Evolutionary conservation across 2,113 vertebrate genomes (phyloP).

Genomic region (Myotis brandtii): DNA sequence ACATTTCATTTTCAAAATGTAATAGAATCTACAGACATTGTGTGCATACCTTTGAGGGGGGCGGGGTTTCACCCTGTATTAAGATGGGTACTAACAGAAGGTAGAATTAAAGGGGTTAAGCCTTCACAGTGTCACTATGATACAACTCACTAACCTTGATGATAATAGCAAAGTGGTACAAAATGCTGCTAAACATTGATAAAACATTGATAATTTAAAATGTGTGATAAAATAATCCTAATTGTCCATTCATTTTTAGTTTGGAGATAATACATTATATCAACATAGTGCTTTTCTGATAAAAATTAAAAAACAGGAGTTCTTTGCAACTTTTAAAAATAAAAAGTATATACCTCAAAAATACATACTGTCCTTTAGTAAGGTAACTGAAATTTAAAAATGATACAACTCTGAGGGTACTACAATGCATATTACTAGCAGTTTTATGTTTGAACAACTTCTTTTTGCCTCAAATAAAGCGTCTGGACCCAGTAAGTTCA

Average conservation of each 20-base stretch:
- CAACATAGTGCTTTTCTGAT: not conserved
- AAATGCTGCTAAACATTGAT: not conserved
- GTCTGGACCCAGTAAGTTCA: constrained; percentile 69
- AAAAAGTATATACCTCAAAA: constrained; percentile 62
- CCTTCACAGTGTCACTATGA: not conserved
- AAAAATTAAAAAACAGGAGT: not conserved
- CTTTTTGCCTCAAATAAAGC: constrained; percentile 81
- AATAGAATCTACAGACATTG: too few species aligned
- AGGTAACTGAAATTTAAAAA: not conserved
- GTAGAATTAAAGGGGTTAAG: not conserved
- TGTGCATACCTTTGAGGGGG: too few species aligned
- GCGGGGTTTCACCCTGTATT: too few species aligned
- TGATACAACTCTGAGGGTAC: constrained; percentile 48
- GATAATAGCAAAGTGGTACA: not conserved
- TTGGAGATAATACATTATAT: constrained; percentile 28
- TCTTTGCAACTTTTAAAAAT: constrained; percentile 70
- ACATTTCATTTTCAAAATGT: too few species aligned
- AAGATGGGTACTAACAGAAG: not conserved
- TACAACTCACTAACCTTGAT: not conserved
- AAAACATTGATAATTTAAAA: constrained; percentile 7
- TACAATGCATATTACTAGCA: constrained; percentile 62
- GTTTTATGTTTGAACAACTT: constrained; percentile 76
- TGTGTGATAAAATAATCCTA: not conserved
- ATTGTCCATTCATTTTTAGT: not conserved
- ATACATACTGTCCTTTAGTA: constrained; percentile 69